A percentile compares a stretch with the other conserved stretches of the same genome.
Evolutionary conservation across 2,113 vertebrate species (phyloP).

Genomic region (Tautogolabrus adspersus): DNA sequence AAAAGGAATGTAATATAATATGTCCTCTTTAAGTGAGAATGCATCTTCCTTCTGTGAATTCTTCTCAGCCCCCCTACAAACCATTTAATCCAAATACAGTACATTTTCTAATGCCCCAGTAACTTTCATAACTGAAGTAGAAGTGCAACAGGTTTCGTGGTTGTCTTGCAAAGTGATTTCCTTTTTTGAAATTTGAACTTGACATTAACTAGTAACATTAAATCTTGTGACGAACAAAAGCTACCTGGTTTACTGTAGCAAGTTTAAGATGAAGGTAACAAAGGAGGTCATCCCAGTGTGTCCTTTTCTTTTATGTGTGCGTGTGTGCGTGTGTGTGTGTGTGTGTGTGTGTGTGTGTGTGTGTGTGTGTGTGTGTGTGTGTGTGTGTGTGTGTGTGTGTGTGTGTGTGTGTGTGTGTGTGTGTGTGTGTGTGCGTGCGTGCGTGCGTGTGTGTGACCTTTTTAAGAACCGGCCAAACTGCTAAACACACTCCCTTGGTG

Average conservation of each 20-base stretch:
- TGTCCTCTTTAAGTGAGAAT: too few relatives aligned
- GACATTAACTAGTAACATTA: neutral
- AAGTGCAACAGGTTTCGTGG: neutral
- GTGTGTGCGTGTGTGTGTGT: too few relatives aligned
- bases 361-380: too few relatives aligned
- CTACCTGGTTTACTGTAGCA: neutral
- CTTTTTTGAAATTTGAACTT: neutral
- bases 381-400: neutral
- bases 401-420: neutral
- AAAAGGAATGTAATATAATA: too few relatives aligned
- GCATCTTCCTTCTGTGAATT: too few relatives aligned
- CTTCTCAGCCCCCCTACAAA: too few relatives aligned
- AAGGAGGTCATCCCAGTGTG: conserved; percentile 21
- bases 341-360: conserved; percentile 46
- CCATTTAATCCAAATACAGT: too few relatives aligned
- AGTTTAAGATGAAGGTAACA: conserved; percentile 23
- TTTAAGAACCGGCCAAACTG: conserved; percentile 84
- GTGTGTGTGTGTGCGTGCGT: conserved; percentile 38
- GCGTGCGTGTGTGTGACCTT: conserved; percentile 77
- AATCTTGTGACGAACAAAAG: neutral
- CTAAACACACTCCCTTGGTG: conserved; percentile 84
- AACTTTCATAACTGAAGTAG: neutral
- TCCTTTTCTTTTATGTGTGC: conserved; percentile 9
- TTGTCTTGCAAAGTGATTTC: neutral
- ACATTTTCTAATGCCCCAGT: too few relatives aligned